These are phyloP conservation scores for Paramuricea clavata DNA, from an alignment of 92 coral and sea anemone species.

Conservation along the genomic window DNA sequence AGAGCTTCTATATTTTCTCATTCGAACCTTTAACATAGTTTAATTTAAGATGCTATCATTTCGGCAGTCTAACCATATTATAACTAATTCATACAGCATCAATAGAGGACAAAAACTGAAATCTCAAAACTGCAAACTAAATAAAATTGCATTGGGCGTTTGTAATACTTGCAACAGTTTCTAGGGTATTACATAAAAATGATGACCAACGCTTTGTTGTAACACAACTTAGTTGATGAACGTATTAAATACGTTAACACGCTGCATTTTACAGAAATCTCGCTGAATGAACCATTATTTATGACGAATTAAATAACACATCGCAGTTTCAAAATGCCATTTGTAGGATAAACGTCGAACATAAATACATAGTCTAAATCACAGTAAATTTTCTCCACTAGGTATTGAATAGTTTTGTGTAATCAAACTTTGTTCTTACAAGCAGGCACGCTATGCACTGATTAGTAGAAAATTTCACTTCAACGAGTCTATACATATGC, in stretches of 20 bases:
- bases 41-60: not conserved
- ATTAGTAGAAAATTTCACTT: too few relatives aligned
- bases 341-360: too few relatives aligned
- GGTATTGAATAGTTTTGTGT: too few relatives aligned
- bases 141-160: not conserved
- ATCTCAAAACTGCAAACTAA: not conserved
- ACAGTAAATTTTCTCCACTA: too few relatives aligned
- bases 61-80: not conserved
- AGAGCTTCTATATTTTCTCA: not conserved
- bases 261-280: not conserved
- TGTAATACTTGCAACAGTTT: not conserved
- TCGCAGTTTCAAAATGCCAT: not conserved
- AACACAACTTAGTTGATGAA: conserved; percentile 11
- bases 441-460: too few relatives aligned
- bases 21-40: too few relatives aligned
- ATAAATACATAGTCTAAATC: too few relatives aligned
- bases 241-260: conserved; percentile 7
- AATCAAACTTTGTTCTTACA: too few relatives aligned
- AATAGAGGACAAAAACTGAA: not conserved
- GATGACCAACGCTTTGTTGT: conserved; percentile 21
- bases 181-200: not conserved
- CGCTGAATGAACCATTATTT: not conserved
- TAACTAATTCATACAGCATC: not conserved
- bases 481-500: too few relatives aligned
- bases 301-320: not conserved